Evolutionary conservation across 1,140 invertebrate genomes (phyloP).

Genomic region (Drosophila repletoides): DNA sequence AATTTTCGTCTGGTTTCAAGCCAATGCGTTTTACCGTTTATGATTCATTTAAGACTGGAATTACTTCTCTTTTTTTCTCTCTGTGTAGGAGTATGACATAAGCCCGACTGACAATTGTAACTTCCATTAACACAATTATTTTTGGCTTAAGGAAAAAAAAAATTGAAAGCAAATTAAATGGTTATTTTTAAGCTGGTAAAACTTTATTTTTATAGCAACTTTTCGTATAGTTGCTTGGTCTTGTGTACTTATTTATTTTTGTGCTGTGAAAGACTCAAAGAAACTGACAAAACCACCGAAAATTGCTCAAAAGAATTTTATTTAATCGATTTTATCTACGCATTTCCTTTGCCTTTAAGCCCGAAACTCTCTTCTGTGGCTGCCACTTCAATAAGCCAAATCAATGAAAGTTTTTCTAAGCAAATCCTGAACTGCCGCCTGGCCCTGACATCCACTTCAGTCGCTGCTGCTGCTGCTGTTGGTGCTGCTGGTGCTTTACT

Average conservation of each 20-base stretch:
- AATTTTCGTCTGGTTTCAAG: no score
- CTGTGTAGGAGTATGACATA: no score
- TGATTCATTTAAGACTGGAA: no score
- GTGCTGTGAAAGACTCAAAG: no score
- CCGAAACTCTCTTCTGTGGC: not conserved
- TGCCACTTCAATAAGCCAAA: constrained; percentile 29
- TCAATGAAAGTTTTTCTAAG: constrained; percentile 37
- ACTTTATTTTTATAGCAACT: constrained; percentile 10
- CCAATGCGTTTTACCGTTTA: no score
- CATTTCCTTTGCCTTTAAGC: not conserved
- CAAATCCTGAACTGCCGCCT: constrained; percentile 28
- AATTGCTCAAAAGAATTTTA: constrained; percentile 16
- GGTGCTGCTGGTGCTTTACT: no score
- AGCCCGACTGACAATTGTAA: no score
- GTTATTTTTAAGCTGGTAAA: not conserved
- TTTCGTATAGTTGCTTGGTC: no score
- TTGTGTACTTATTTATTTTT: no score
- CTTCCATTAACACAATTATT: constrained; percentile 1
- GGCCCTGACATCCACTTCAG: constrained; percentile 45
- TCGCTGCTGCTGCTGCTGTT: no score
- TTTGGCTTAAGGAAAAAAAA: not conserved
- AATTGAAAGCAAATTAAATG: not conserved
- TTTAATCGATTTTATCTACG: constrained; percentile 29
- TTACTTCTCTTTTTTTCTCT: no score
- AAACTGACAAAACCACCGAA: constrained; percentile 14